Percentiles rank a stretch among this genome's conserved stretches.
phyloP scores from a whole-genome alignment of 2,797 vertebrate species.

The Danio aesculapii region DNA sequence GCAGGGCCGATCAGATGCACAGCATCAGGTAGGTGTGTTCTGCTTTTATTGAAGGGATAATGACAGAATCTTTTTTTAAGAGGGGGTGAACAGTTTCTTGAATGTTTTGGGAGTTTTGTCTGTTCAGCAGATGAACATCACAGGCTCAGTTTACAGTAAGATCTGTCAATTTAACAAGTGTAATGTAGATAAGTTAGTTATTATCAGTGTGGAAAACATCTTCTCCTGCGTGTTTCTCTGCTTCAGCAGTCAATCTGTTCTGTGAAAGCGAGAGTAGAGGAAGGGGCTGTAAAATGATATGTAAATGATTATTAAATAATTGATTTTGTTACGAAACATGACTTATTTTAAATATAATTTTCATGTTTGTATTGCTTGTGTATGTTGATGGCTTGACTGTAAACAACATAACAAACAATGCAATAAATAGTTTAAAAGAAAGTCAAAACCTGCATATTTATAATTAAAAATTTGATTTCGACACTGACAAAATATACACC shows the following conservation, averaged over 20 bases:
- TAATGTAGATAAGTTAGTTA: neutral
- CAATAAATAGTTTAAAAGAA: too few species aligned
- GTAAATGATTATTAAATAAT: too few species aligned
- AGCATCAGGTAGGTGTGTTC: neutral
- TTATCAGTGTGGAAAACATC: neutral
- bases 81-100: neutral
- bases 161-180: neutral
- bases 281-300: too few species aligned
- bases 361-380: too few species aligned
- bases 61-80: neutral
- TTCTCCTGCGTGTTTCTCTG: neutral
- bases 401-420: too few species aligned
- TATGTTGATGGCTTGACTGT: too few species aligned
- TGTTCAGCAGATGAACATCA: neutral
- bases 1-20: neutral
- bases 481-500: too few species aligned
- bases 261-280: neutral
- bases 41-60: neutral
- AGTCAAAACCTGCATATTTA: too few species aligned
- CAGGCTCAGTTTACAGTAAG: neutral
- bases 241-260: conserved; percentile 3
- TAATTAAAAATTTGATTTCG: too few species aligned
- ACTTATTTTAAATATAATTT: too few species aligned
- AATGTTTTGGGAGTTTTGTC: neutral
- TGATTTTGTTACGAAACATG: too few species aligned